Conservation (phyloP, 2,888 invertebrate species). For the Hyposoter dolosus region DNA sequence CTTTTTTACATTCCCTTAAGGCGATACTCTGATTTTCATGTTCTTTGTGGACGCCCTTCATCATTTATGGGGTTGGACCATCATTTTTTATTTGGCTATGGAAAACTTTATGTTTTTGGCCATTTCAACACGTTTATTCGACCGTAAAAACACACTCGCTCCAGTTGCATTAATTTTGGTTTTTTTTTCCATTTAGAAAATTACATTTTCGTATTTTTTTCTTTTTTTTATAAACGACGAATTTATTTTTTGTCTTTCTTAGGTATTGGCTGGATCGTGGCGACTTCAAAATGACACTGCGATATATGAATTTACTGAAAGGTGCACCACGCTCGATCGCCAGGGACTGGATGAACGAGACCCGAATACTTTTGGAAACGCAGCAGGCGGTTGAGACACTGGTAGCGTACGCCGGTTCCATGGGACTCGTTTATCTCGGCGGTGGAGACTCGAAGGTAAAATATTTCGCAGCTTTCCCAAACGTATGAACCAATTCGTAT, state of each 20-base stretch:
- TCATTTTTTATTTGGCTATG: neutral
- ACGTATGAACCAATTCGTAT: constrained; percentile 42
- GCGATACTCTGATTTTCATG: neutral
- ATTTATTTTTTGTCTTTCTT: constrained; percentile 45
- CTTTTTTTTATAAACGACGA: neutral
- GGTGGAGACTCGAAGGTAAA: constrained; percentile 80
- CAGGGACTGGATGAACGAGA: constrained; percentile 94
- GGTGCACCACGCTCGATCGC: constrained; percentile 96
- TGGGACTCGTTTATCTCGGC: constrained; percentile 87
- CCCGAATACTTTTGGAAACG: constrained; percentile 93
- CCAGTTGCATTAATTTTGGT: neutral
- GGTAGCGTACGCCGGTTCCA: constrained; percentile 94
- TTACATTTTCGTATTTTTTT: neutral
- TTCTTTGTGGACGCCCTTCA: neutral
- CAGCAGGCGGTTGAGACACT: constrained; percentile 96
- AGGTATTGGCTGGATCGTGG: constrained; percentile 95
- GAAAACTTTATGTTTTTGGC: neutral
- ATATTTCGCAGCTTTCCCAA: constrained; percentile 14
- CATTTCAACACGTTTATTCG: neutral
- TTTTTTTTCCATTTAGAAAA: neutral
- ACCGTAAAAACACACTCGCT: neutral
- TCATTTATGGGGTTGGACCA: neutral
- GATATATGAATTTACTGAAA: constrained; percentile 93
- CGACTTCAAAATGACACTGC: constrained; percentile 93
- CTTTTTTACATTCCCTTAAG: neutral